These are phyloP conservation scores for Epsilonema sp. DNA, from an alignment of 2,888 invertebrate species.

Conservation along the genomic window DNA sequence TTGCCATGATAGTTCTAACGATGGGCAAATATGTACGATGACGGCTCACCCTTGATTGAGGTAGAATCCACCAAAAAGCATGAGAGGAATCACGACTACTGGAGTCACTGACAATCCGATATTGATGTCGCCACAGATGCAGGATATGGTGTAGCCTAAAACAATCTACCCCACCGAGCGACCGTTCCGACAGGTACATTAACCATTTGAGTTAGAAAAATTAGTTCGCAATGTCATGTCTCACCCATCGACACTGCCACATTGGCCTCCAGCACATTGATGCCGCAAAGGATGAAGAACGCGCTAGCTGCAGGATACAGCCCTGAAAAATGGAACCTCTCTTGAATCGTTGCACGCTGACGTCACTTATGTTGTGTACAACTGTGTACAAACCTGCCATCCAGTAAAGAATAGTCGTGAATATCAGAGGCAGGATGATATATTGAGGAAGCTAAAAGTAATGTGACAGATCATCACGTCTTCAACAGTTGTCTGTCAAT, in stretches of 20 bases:
- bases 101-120: conserved; percentile 78
- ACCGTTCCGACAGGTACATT: too few relatives aligned
- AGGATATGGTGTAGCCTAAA: conserved; percentile 79
- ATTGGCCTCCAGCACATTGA: conserved; percentile 18
- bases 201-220: neutral
- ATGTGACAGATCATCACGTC: neutral
- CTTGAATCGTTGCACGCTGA: neutral
- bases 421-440: conserved; percentile 57
- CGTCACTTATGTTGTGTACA: neutral
- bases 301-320: conserved; percentile 16
- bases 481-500: too few relatives aligned
- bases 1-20: neutral
- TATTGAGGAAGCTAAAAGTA: conserved; percentile 50
- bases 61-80: conserved; percentile 87
- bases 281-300: conserved; percentile 43
- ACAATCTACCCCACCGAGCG: too few relatives aligned
- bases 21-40: conserved; percentile 9
- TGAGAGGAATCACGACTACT: conserved; percentile 71
- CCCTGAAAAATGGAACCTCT: too few relatives aligned
- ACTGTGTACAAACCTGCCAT: conserved; percentile 47
- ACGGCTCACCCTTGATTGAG: conserved; percentile 69
- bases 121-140: conserved; percentile 55
- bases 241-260: conserved; percentile 23
- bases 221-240: conserved; percentile 7
- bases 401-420: conserved; percentile 63